phyloP scores from a whole-genome alignment of 2,113 vertebrate species.

The Seriola dumerili region DNA sequence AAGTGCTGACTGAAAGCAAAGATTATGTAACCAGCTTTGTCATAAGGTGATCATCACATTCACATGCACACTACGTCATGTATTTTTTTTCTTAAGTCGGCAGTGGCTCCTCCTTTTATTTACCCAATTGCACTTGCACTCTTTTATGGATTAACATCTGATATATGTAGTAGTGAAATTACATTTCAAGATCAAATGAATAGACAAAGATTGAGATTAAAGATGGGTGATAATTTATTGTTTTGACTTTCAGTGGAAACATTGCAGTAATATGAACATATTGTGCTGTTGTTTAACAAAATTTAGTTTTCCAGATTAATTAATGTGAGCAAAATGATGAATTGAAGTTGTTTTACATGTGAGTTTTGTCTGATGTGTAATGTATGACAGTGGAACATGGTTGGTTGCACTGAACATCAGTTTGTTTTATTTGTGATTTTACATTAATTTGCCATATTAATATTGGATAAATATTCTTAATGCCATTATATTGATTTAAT shows the following conservation, averaged over 20 bases:
- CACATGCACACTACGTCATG: neutral
- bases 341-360: neutral
- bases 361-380: neutral
- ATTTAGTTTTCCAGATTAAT: neutral
- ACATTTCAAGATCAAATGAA: neutral
- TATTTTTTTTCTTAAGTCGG: neutral
- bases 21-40: neutral
- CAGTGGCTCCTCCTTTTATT: neutral
- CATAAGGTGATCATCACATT: neutral
- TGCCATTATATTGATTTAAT: neutral
- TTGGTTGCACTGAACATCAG: neutral
- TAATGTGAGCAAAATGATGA: neutral
- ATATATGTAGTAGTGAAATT: neutral
- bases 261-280: neutral
- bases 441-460: neutral
- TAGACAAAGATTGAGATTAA: neutral
- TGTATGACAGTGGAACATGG: neutral
- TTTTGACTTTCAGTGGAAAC: neutral
- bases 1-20: neutral
- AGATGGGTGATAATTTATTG: neutral
- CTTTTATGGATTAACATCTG: neutral
- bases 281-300: neutral
- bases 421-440: slow-evolving; percentile 1
- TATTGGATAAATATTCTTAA: neutral
- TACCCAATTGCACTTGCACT: neutral